These are phyloP conservation scores for Ips nitidus DNA, from an alignment of 1,140 invertebrate genomes.

Conservation along the genomic window DNA sequence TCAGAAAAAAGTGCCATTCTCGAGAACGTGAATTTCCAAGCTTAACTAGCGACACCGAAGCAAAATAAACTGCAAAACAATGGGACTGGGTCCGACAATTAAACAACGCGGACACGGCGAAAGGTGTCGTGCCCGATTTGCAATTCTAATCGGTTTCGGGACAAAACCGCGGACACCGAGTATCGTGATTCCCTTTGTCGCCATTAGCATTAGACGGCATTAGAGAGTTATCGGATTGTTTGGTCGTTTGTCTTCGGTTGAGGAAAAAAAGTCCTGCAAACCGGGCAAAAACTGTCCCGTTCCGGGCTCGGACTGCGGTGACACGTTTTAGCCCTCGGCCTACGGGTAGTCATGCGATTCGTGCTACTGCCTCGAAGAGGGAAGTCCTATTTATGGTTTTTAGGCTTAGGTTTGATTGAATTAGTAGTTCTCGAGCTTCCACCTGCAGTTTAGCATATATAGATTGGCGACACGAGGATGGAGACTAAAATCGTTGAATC, in stretches of 20 bases:
- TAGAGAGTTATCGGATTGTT: conserved; percentile 17
- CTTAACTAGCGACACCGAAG: background rate
- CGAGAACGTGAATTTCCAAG: too few species aligned
- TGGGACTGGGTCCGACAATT: conserved; percentile 11
- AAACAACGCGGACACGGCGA: conserved; percentile 22
- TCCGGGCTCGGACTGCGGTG: background rate
- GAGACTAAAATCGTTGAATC: too few species aligned
- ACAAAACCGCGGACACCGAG: conserved; percentile 14
- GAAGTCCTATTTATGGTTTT: background rate
- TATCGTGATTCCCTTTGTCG: conserved; percentile 21
- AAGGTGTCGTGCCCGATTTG: conserved; percentile 24
- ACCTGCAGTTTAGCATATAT: too few species aligned
- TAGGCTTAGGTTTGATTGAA: background rate
- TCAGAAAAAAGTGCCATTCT: too few species aligned
- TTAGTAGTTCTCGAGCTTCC: background rate
- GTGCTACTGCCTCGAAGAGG: background rate
- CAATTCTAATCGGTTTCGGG: conserved; percentile 18
- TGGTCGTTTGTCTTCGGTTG: background rate
- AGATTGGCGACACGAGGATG: too few species aligned
- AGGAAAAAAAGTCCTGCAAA: background rate
- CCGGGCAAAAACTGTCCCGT: background rate
- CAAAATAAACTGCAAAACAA: conserved; percentile 20
- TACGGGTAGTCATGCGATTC: conserved; percentile 4
- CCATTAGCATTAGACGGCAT: conserved; percentile 14
- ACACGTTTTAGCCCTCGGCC: background rate